These are phyloP conservation scores for Pangasius sanitwongsei DNA, from an alignment of 2,797 vertebrate species.

Conservation along the genomic window DNA sequence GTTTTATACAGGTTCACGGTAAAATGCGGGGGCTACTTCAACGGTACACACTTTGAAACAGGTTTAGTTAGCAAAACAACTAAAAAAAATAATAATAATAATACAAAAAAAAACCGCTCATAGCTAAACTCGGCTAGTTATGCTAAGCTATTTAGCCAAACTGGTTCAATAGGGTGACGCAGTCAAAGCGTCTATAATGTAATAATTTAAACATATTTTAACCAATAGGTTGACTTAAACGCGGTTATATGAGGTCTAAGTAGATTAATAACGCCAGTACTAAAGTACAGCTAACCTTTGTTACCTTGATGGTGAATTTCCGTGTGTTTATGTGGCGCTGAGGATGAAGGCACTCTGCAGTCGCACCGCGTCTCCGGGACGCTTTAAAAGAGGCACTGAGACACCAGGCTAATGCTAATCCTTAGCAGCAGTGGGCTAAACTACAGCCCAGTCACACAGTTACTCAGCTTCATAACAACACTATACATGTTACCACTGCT, in stretches of 20 bases:
- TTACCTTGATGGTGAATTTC: conserved; percentile 42
- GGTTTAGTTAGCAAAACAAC: not conserved
- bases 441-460: not conserved
- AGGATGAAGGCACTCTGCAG: conserved; percentile 11
- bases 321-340: conserved; percentile 26
- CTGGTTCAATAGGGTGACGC: conserved; percentile 40
- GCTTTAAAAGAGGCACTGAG: not conserved
- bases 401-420: not conserved
- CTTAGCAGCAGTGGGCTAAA: not conserved
- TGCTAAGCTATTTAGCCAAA: conserved; percentile 25
- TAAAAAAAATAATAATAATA: too few relatives aligned
- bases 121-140: not conserved
- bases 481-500: not conserved
- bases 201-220: not conserved
- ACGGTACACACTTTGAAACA: not conserved
- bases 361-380: conserved; percentile 11
- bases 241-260: too few relatives aligned
- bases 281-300: not conserved
- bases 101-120: not conserved
- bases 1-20: not conserved
- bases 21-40: not conserved
- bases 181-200: conserved; percentile 14
- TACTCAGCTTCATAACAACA: not conserved
- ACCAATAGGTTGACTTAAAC: not conserved
- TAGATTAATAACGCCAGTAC: not conserved